A percentile compares a stretch with the other conserved stretches of the same genome.
Conservation (phyloP, 2,888 invertebrate genomes). For the Teinopalpus imperialis region DNA sequence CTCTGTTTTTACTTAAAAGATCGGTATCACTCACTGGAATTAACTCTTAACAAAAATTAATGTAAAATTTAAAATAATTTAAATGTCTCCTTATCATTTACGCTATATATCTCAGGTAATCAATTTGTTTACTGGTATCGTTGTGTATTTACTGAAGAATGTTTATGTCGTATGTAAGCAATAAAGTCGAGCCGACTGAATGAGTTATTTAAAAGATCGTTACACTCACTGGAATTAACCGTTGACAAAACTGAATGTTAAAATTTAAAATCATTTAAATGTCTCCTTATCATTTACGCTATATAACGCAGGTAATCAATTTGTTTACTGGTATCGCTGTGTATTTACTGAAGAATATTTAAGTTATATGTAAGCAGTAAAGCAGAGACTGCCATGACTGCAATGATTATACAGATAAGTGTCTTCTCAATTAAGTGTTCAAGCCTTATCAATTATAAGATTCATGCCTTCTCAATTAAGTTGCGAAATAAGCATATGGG, state of each 20-base stretch:
- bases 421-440: no score
- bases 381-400: not conserved
- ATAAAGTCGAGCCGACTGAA: not conserved
- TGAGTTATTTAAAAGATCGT: constrained; percentile 12
- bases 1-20: constrained; percentile 6
- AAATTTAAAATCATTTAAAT: no score
- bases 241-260: constrained; percentile 3
- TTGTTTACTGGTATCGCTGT: not conserved
- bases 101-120: constrained; percentile 2
- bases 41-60: not conserved
- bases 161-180: constrained; percentile 3
- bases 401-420: constrained; percentile 12
- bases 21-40: constrained; percentile 1
- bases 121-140: constrained; percentile 5
- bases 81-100: constrained; percentile 4
- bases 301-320: constrained; percentile 9
- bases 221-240: not conserved
- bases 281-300: constrained; percentile 7
- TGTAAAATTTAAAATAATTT: no score
- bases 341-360: constrained; percentile 1
- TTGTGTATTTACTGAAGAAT: not conserved
- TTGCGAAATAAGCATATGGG: constrained; percentile 40
- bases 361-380: constrained; percentile 1
- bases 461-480: constrained; percentile 23
- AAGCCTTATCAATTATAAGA: no score